Percentiles rank a stretch among this genome's conserved stretches.
Evolutionary conservation across 2,113 vertebrate species (phyloP).

Genomic region (Toxotes jaculatrix): DNA sequence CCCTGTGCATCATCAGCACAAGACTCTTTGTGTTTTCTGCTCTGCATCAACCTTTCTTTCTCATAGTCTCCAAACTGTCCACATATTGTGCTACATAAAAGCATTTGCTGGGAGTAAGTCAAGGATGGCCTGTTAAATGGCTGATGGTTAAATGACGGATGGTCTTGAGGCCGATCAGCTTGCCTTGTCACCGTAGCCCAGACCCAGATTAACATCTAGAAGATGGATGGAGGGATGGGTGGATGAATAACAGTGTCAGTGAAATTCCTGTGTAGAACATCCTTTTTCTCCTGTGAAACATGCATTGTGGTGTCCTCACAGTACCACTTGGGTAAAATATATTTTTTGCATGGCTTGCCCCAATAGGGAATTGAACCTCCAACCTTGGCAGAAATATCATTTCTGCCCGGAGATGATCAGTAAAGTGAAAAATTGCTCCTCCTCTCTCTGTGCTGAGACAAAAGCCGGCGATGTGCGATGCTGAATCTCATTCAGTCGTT

Average conservation of each 20-base stretch:
- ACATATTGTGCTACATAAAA: background rate
- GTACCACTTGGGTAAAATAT: background rate
- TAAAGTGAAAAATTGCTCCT: too few species aligned
- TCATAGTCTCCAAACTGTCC: background rate
- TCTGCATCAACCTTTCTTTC: background rate
- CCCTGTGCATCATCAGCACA: too few species aligned
- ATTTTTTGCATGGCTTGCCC: background rate
- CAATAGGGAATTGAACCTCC: conserved; percentile 4
- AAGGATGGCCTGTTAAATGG: background rate
- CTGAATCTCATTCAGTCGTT: conserved; percentile 2
- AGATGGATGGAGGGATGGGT: background rate
- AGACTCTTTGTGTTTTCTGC: background rate
- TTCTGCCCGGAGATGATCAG: background rate
- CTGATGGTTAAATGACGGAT: background rate
- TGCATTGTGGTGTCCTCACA: background rate
- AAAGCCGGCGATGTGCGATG: background rate
- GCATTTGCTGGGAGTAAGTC: background rate
- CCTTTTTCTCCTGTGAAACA: background rate
- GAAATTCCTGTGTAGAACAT: background rate
- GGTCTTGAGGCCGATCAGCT: background rate
- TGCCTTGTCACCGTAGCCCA: background rate
- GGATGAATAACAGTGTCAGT: too few species aligned
- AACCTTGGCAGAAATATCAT: conserved; percentile 3
- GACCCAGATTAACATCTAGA: conserved; percentile 34
- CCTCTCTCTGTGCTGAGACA: too few species aligned